A percentile compares a stretch with the other conserved stretches of the same genome.
These are phyloP conservation scores for Neoitamus cyanurus DNA, from an alignment of 2,888 invertebrate genomes.

Conservation along the genomic window DNA sequence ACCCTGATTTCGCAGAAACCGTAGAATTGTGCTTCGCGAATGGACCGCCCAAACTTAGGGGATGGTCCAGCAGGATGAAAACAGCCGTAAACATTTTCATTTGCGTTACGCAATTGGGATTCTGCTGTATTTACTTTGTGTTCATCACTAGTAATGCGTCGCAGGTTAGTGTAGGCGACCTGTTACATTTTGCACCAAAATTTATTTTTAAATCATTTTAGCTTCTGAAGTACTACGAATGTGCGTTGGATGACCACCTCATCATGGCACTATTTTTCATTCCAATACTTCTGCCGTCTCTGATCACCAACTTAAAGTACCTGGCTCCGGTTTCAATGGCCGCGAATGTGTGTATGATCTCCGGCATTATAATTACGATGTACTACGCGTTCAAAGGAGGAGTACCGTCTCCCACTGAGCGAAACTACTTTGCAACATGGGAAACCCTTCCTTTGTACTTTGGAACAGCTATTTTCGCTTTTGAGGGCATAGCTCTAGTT, in stretches of 20 bases:
- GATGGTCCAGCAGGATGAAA: constrained; percentile 74
- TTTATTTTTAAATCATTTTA: constrained; percentile 61
- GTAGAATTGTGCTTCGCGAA: constrained; percentile 83
- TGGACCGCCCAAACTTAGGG: constrained; percentile 75
- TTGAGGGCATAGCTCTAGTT: constrained; percentile 96
- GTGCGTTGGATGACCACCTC: constrained; percentile 73
- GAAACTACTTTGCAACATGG: constrained; percentile 73
- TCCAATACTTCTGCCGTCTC: constrained; percentile 78
- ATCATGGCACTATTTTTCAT: constrained; percentile 80
- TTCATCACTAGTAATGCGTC: constrained; percentile 90
- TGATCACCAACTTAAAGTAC: constrained; percentile 81
- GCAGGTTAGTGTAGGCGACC: constrained; percentile 70
- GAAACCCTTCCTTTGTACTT: constrained; percentile 85
- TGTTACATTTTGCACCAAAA: not conserved
- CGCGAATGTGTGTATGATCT: constrained; percentile 81
- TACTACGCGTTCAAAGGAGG: constrained; percentile 81
- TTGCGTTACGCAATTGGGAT: constrained; percentile 95
- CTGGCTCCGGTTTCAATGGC: constrained; percentile 81
- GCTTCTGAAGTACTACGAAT: constrained; percentile 75
- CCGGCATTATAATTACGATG: constrained; percentile 76
- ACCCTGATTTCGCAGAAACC: constrained; percentile 83
- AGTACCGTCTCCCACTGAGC: constrained; percentile 73
- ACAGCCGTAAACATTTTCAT: constrained; percentile 85
- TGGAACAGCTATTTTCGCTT: constrained; percentile 95
- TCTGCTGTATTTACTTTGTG: constrained; percentile 97